Conservation (phyloP, 2,797 vertebrate genomes). For the Erpetoichthys calabaricus region DNA sequence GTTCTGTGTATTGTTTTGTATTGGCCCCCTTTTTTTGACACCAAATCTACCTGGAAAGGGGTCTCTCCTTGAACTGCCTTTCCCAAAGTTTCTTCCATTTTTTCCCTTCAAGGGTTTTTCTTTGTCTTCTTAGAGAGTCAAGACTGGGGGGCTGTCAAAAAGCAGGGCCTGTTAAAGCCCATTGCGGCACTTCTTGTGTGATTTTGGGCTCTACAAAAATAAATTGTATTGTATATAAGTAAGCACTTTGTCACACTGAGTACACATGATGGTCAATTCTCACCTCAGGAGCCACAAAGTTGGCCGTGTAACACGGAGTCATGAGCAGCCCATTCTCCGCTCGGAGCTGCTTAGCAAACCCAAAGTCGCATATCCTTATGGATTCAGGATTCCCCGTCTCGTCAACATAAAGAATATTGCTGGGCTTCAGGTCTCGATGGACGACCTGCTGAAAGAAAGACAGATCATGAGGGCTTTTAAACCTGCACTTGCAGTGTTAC, state of each 20-base stretch:
- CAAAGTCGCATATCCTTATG: slow-evolving; percentile 85
- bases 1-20: too few relatives aligned
- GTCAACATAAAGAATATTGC: slow-evolving; percentile 82
- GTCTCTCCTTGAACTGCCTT: too few relatives aligned
- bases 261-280: background rate
- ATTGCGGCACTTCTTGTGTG: background rate
- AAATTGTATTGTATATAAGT: too few relatives aligned
- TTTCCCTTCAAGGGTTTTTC: too few relatives aligned
- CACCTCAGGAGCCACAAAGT: slow-evolving; percentile 93
- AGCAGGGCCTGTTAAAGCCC: background rate
- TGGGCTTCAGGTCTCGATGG: slow-evolving; percentile 89
- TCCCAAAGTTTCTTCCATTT: too few relatives aligned
- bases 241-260: too few relatives aligned
- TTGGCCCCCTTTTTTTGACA: too few relatives aligned
- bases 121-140: too few relatives aligned
- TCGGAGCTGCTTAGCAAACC: slow-evolving; percentile 85
- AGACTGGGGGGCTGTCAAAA: too few relatives aligned
- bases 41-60: too few relatives aligned
- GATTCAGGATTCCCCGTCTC: slow-evolving; percentile 78
- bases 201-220: background rate
- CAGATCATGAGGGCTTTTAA: background rate
- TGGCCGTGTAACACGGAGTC: slow-evolving; percentile 95
- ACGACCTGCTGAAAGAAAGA: slow-evolving; percentile 58
- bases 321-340: slow-evolving; percentile 88
- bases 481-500: too few relatives aligned